Evolutionary conservation across 2,797 vertebrate species (phyloP), one percentile per base, ranked within the genome.

Genomic region (Masticophis lateralis): DNA sequence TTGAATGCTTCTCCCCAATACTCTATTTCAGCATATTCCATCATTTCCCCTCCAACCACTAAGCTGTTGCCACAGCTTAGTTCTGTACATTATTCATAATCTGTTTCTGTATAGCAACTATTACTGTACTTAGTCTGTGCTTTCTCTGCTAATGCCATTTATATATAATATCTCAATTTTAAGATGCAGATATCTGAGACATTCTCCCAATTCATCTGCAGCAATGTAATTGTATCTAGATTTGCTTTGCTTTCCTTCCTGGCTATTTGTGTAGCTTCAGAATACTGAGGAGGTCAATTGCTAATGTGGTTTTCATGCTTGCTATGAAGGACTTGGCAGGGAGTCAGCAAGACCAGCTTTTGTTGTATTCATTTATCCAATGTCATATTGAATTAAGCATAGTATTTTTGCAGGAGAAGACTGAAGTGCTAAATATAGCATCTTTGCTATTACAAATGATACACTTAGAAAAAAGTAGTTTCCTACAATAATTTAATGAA

Each of bases 331-430:
- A 66, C 61, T 14, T 94, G 66, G 89, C 51, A 63, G 1, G 51
- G n/a, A 56, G 66, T 69, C 69, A 89, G n/a, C 37, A n/a, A 91
- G 57, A 83, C 56, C 63, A 89, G 63, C 87, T 91, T 83, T 51
- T 56, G 66, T 91, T 91, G 87, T 91, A 61, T 56, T 89, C 47
- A 89, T 61, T 87, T 25, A 74, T 91, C 32, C 86, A 61, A 51
- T 63, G 92, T 90, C 87, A 91, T 27, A 61, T 13, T 89, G 87
- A 91, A 91, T 91, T 83, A 93, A 91, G 20, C 43, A 89, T 91
- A 87, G 10, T 57, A 66, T 83, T 66, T 93, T 88, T 88, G 56
- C 57, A 69, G 37, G 60, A 16, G 51, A 93, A 91, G 22, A 22
- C 74, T 88, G 63, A 88, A 59, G 32, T 66, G 43, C 55, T 59